Conservation (phyloP, 2,888 invertebrate species). For the Heteromurus nitidus region DNA sequence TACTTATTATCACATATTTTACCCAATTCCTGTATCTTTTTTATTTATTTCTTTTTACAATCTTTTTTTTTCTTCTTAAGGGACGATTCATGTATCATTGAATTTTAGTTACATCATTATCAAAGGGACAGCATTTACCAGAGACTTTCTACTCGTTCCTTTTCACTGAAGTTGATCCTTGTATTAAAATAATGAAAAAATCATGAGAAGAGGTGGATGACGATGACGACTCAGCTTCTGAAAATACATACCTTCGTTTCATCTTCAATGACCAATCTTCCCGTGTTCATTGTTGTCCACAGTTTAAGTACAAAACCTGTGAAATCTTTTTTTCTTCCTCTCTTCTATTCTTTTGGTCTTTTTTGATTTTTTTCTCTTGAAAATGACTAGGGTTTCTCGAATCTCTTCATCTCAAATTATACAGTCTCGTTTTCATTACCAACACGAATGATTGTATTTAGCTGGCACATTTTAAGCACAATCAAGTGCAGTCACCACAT, state of each 20-base stretch:
- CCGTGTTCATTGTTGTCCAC: constrained; percentile 19
- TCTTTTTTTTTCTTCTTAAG: neutral
- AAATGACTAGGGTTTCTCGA: constrained; percentile 26
- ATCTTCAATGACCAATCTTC: neutral
- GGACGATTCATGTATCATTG: constrained; percentile 31
- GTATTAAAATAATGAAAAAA: constrained; percentile 54
- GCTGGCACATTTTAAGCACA: constrained; percentile 18
- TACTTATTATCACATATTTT: too few species aligned
- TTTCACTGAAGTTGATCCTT: constrained; percentile 16
- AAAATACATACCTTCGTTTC: too few species aligned
- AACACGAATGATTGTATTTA: neutral
- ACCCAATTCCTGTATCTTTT: too few species aligned
- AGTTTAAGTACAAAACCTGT: constrained; percentile 36
- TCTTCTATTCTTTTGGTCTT: neutral
- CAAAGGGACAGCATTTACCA: neutral
- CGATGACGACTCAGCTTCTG: constrained; percentile 44
- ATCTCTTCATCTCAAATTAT: constrained; percentile 19
- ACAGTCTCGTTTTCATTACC: constrained; percentile 26
- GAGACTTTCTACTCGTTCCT: neutral
- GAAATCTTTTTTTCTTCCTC: constrained; percentile 42
- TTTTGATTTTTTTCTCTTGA: constrained; percentile 5
- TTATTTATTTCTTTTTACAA: neutral
- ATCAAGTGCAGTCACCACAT: constrained; percentile 30
- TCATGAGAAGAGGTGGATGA: constrained; percentile 36
- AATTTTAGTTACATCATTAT: constrained; percentile 34